phyloP scores from a whole-genome alignment of 92 coral and sea anemone genomes.

The Zoanthus sansibaricus region DNA sequence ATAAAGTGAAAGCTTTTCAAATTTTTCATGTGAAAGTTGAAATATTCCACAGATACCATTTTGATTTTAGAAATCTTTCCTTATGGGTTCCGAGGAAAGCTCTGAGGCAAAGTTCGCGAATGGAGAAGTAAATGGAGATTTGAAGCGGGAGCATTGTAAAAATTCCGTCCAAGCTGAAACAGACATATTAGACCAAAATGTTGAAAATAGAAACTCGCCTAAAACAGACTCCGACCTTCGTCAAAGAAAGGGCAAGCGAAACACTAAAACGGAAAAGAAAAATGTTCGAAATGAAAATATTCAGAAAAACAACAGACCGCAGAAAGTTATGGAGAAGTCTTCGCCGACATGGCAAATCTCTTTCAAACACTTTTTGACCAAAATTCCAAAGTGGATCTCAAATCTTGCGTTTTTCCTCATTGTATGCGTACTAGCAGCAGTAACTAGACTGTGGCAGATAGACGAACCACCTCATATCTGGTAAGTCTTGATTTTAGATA shows the following conservation, averaged over 20 bases:
- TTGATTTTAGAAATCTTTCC: background rate
- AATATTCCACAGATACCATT: background rate
- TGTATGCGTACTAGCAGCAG: slow-evolving; percentile 28
- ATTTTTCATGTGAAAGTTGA: background rate
- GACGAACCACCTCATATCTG: slow-evolving; percentile 32
- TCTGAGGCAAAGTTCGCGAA: slow-evolving; percentile 29
- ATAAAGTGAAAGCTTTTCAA: background rate
- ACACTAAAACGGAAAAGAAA: slow-evolving; percentile 28
- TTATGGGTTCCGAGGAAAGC: slow-evolving; percentile 69
- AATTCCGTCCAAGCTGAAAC: background rate
- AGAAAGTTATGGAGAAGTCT: background rate
- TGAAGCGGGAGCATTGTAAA: slow-evolving; percentile 23
- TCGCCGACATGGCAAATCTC: slow-evolving; percentile 9
- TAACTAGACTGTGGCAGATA: slow-evolving; percentile 31
- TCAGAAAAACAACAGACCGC: slow-evolving; percentile 32
- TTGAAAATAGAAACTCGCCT: slow-evolving; percentile 5
- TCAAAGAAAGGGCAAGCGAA: slow-evolving; percentile 50
- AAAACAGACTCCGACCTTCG: slow-evolving; percentile 59
- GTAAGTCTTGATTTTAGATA: slow-evolving; percentile 9
- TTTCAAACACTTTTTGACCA: background rate
- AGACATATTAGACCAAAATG: slow-evolving; percentile 19
- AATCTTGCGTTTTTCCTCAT: slow-evolving; percentile 26
- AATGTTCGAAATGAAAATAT: slow-evolving; percentile 29
- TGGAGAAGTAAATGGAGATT: slow-evolving; percentile 58
- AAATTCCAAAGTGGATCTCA: slow-evolving; percentile 15